Conservation (phyloP, 2,888 invertebrate species). For the Drosophila macrospina region DNA sequence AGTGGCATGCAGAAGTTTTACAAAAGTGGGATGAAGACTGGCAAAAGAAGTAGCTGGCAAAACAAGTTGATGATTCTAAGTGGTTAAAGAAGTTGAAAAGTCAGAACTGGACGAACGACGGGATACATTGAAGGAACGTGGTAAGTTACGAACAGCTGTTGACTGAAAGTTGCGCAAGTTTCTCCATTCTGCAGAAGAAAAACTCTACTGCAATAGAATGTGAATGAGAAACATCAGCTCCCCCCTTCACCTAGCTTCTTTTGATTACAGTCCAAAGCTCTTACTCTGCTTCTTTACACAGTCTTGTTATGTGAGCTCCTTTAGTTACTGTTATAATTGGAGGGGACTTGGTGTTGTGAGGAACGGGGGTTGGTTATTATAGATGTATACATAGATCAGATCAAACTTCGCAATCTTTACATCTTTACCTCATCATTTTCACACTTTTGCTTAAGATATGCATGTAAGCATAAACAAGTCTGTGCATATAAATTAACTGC, state of each 20-base stretch:
- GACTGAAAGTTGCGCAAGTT: conserved; percentile 63
- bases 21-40: conserved; percentile 19
- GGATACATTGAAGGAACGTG: background rate
- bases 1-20: conserved; percentile 66
- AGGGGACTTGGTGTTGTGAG: no score
- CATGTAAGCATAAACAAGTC: conserved; percentile 25
- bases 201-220: conserved; percentile 35
- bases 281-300: background rate
- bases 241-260: background rate
- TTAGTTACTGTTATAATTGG: conserved; percentile 2
- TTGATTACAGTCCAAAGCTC: conserved; percentile 5
- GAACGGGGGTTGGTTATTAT: background rate
- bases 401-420: conserved; percentile 2
- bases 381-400: background rate
- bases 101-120: conserved; percentile 62
- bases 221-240: conserved; percentile 20
- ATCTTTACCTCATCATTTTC: conserved; percentile 30
- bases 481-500: conserved; percentile 23
- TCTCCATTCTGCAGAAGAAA: conserved; percentile 11
- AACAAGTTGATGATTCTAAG: conserved; percentile 78
- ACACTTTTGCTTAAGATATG: conserved; percentile 14
- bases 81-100: conserved; percentile 78
- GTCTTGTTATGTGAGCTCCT: background rate
- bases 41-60: conserved; percentile 59
- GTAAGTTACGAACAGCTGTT: conserved; percentile 63